phyloP scores from a whole-genome alignment of 2,113 vertebrate genomes.

The Entelurus aequoreus region DNA sequence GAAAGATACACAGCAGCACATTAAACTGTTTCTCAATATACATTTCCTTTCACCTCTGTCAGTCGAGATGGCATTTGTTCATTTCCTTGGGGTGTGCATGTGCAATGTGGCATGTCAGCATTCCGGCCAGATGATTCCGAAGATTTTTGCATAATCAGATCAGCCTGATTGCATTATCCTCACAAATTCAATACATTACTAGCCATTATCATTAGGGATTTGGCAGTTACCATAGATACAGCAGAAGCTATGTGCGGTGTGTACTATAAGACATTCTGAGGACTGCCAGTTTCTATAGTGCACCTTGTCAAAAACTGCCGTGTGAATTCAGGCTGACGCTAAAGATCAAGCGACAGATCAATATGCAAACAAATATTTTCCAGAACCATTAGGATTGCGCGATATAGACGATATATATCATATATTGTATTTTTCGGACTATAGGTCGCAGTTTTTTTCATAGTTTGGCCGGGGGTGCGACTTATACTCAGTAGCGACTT shows the following conservation, averaged over 20 bases:
- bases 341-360: constrained; percentile 4
- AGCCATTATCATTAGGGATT: constrained; percentile 40
- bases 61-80: constrained; percentile 26
- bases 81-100: constrained; percentile 30
- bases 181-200: constrained; percentile 62
- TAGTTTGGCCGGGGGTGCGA: too few relatives aligned
- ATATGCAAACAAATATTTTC: constrained; percentile 3
- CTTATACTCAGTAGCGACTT: too few relatives aligned
- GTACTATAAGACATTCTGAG: not conserved
- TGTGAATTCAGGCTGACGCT: not conserved
- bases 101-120: constrained; percentile 27
- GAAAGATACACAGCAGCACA: not conserved
- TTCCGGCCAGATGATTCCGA: constrained; percentile 56
- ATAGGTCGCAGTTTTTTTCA: too few relatives aligned
- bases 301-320: not conserved
- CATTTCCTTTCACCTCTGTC: constrained; percentile 7
- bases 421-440: too few relatives aligned
- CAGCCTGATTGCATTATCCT: constrained; percentile 66
- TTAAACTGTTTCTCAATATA: not conserved
- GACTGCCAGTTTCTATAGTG: not conserved
- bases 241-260: constrained; percentile 36
- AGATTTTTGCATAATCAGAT: constrained; percentile 65
- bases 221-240: constrained; percentile 59
- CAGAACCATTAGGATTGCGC: too few relatives aligned
- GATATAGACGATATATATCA: too few relatives aligned